These are phyloP conservation scores for Dasypus novemcinctus DNA, from an alignment of 2,113 vertebrate genomes.

Conservation along the genomic window DNA sequence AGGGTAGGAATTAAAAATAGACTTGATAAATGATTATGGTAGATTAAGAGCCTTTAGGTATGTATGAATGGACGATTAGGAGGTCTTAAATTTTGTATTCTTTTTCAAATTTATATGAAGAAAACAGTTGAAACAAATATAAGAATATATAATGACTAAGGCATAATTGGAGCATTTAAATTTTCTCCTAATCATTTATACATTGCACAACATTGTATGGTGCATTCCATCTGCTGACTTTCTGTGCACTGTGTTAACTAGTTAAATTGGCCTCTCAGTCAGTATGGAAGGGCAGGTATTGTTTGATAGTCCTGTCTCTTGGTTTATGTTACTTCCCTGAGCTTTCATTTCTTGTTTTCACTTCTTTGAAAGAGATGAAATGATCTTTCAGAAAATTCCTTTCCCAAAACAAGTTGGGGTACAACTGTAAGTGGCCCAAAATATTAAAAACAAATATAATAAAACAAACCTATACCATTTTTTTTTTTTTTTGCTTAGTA, in stretches of 20 bases:
- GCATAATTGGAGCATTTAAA: not conserved
- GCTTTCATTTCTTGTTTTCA: not conserved
- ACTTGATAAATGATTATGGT: not conserved
- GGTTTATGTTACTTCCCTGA: not conserved
- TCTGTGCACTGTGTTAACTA: too few species aligned
- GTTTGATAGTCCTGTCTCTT: not conserved
- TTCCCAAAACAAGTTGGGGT: conserved; percentile 61
- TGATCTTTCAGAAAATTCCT: conserved; percentile 7
- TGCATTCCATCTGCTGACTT: not conserved
- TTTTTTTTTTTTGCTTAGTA: conserved; percentile 76
- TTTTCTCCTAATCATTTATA: not conserved
- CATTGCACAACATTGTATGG: rapidly evolving
- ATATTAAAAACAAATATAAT: conserved; percentile 36
- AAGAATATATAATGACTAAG: not conserved
- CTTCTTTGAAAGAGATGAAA: not conserved
- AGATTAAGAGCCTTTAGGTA: not conserved
- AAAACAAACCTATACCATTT: conserved; percentile 40
- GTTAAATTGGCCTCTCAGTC: not conserved
- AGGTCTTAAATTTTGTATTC: not conserved
- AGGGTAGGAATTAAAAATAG: not conserved
- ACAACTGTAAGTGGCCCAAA: conserved; percentile 66
- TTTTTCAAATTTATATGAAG: conserved; percentile 26
- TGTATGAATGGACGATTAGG: not conserved
- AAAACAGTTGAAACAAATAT: not conserved
- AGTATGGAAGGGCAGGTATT: not conserved